phyloP scores from a whole-genome alignment of 37 sponge, comb jelly and placozoan species.

The Corticium candelabrum region DNA sequence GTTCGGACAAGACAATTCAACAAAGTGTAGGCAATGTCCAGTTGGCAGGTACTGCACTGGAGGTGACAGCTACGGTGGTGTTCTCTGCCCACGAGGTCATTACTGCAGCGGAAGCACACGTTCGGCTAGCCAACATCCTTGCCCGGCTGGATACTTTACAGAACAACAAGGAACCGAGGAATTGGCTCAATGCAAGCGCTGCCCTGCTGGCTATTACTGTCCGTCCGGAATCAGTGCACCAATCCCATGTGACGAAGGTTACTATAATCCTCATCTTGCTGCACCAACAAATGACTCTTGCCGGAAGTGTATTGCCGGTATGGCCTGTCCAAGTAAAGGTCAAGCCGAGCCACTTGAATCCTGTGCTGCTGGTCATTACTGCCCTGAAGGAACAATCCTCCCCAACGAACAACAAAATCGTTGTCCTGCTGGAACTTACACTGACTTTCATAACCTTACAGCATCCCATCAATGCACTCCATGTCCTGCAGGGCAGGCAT shows the following conservation, averaged over 20 bases:
- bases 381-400: slow-evolving; percentile 7
- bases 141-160: slow-evolving; percentile 6
- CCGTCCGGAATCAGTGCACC: background rate
- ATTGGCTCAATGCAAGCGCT: background rate
- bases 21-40: slow-evolving; percentile 30
- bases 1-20: background rate
- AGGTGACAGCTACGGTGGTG: background rate
- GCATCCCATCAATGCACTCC: slow-evolving; percentile 18
- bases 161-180: background rate
- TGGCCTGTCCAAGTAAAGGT: background rate
- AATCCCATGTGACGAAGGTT: background rate
- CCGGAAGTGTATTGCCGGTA: background rate
- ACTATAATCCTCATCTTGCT: background rate
- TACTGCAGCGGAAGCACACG: slow-evolving; percentile 21
- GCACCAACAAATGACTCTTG: background rate
- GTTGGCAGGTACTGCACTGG: slow-evolving; percentile 12
- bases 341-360: slow-evolving; percentile 3
- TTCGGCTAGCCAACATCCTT: background rate
- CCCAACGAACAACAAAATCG: background rate
- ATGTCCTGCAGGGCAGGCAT: slow-evolving; percentile 25
- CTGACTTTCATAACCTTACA: slow-evolving; percentile 12
- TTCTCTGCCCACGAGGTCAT: slow-evolving; percentile 23
- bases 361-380: slow-evolving; percentile 19
- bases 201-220: slow-evolving; percentile 8
- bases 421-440: slow-evolving; percentile 39